phyloP scores from a whole-genome alignment of 1,140 invertebrate genomes.

The Nasonia vitripennis region DNA sequence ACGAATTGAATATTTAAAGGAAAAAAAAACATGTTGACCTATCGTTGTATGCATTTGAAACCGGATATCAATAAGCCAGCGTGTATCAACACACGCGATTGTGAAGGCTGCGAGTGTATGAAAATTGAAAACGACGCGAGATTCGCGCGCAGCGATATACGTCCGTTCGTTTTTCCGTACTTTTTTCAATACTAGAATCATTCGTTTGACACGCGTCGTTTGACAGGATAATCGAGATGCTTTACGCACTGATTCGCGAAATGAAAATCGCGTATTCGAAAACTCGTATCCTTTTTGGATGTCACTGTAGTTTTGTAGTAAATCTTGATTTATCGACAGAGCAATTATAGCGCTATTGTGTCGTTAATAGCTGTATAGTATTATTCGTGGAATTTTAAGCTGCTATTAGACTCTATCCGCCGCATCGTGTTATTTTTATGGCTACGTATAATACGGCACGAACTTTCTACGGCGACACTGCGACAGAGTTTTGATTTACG shows the following conservation, averaged over 20 bases:
- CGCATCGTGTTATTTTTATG: no score
- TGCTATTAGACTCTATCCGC: background rate
- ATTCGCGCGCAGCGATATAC: background rate
- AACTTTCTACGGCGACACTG: background rate
- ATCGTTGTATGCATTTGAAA: background rate
- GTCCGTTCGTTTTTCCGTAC: background rate
- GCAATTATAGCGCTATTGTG: background rate
- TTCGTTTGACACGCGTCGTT: conserved; percentile 28
- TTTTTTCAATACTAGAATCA: conserved; percentile 9
- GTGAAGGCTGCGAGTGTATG: background rate
- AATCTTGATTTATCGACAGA: background rate
- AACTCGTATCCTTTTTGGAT: background rate
- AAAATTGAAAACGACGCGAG: background rate
- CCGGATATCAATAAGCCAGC: background rate
- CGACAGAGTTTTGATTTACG: background rate
- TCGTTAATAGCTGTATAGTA: background rate
- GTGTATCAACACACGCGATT: background rate
- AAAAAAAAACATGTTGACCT: background rate
- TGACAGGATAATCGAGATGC: conserved; percentile 32
- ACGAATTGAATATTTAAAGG: background rate
- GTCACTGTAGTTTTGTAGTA: background rate
- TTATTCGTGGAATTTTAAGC: background rate
- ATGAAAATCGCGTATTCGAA: no score
- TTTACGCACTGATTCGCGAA: conserved; percentile 1
- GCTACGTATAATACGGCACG: no score